phyloP scores from a whole-genome alignment of 35 echinoderm and acorn worm species.

The Chiridota heheva region DNA sequence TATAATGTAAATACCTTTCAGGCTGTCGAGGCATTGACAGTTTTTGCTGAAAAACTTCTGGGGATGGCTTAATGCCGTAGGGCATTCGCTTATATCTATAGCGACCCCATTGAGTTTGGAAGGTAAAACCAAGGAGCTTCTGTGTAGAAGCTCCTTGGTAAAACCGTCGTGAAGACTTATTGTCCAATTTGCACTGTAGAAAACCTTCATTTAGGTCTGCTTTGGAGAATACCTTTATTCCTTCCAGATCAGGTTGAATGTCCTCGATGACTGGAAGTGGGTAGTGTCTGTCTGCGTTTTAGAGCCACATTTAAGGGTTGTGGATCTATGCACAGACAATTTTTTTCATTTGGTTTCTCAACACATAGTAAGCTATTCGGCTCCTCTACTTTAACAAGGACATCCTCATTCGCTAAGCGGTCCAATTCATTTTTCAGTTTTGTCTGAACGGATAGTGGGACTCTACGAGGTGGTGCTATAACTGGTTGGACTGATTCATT shows the following conservation, averaged over 20 bases:
- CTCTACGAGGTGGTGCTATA: conserved; percentile 10
- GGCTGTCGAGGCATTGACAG: conserved; percentile 3
- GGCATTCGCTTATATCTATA: conserved; percentile 29
- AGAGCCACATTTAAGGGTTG: conserved; percentile 8
- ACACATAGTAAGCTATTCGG: conserved; percentile 2
- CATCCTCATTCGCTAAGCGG: neutral
- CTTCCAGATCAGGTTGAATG: conserved; percentile 30
- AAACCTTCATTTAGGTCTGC: conserved; percentile 30
- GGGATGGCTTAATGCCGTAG: conserved; percentile 20
- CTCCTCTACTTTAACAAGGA: neutral
- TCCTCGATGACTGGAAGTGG: conserved; percentile 21
- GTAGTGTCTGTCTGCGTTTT: conserved; percentile 5
- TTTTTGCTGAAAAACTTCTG: conserved; percentile 45
- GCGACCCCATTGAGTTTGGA: conserved; percentile 30
- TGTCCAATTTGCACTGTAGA: conserved; percentile 49
- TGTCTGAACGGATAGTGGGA: neutral
- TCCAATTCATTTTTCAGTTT: conserved; percentile 13
- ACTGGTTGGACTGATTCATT: conserved; percentile 30
- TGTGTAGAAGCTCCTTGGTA: too few species aligned
- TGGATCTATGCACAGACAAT: conserved; percentile 4
- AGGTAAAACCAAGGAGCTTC: too few species aligned
- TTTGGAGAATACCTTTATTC: conserved; percentile 56
- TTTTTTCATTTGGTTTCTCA: neutral
- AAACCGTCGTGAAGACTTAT: conserved; percentile 27
- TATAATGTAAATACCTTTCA: conserved; percentile 7